A percentile compares a stretch with the other conserved stretches of the same genome.
Evolutionary conservation across 2,113 vertebrate genomes (phyloP).

Genomic region (Leptocoma aspasia): DNA sequence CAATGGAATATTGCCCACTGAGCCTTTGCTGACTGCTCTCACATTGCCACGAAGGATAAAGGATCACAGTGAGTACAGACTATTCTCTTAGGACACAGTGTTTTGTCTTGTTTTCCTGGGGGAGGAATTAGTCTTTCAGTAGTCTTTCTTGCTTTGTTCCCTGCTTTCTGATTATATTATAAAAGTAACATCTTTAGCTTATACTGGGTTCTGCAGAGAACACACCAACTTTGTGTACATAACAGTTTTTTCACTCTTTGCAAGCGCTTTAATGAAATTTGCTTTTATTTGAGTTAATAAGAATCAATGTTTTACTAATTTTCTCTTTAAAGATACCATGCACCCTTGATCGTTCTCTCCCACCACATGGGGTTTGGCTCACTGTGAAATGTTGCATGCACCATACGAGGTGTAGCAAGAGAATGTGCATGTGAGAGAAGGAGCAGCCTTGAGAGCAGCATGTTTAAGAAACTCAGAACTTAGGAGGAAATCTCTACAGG

Average conservation of each 20-base stretch:
- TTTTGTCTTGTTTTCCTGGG: background rate
- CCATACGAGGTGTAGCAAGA: rapidly evolving
- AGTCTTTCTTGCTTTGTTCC: background rate
- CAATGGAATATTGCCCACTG: background rate
- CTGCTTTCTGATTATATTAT: background rate
- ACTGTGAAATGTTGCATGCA: background rate
- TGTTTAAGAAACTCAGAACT: background rate
- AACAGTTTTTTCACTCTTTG: background rate
- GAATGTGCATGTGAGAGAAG: background rate
- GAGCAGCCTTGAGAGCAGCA: background rate
- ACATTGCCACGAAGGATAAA: background rate
- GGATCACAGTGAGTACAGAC: background rate
- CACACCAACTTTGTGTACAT: background rate
- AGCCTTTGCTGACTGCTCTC: background rate
- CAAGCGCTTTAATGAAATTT: background rate
- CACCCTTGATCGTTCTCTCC: background rate
- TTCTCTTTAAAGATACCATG: background rate
- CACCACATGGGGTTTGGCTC: background rate
- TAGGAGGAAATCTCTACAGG: background rate
- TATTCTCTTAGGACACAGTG: background rate
- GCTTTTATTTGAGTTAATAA: conserved; percentile 8
- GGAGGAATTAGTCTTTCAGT: background rate
- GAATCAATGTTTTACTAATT: conserved; percentile 28
- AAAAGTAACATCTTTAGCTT: background rate
- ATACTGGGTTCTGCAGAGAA: background rate